A percentile compares a stretch with the other conserved stretches of the same genome.
Conservation (phyloP, 2,113 vertebrate species). For the Cebus imitator region DNA sequence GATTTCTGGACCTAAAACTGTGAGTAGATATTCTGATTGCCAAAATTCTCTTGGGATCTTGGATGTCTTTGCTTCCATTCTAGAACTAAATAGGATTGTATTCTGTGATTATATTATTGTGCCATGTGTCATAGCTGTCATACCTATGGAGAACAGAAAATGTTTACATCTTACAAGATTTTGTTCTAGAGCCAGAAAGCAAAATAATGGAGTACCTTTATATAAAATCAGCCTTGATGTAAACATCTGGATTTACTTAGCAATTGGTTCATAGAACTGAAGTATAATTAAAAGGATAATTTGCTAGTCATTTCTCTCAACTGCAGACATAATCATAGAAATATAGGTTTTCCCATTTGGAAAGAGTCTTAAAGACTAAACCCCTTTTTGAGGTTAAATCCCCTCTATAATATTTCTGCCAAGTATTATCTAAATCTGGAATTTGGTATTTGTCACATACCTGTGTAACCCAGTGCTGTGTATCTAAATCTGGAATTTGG, state of each 20-base stretch:
- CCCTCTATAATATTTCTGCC: not conserved
- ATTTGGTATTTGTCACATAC: not conserved
- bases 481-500: not conserved
- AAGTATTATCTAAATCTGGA: not conserved
- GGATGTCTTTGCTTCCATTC: not conserved
- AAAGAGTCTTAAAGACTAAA: not conserved
- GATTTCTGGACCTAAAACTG: not conserved
- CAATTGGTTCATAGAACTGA: slow-evolving; percentile 12
- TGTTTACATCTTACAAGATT: slow-evolving; percentile 19
- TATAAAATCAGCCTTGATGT: slow-evolving; percentile 5
- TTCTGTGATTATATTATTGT: not conserved
- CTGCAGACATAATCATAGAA: slow-evolving; percentile 23
- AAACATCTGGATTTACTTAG: slow-evolving; percentile 37
- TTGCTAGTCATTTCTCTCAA: slow-evolving; percentile 26
- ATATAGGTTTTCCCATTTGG: not conserved
- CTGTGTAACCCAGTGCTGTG: not conserved
- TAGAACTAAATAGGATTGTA: not conserved
- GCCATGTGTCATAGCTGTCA: not conserved
- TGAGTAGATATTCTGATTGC: not conserved
- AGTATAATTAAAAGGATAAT: slow-evolving; percentile 27
- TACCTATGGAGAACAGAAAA: not conserved
- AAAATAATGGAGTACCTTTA: slow-evolving; percentile 34
- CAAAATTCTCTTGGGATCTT: not conserved
- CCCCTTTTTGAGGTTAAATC: slow-evolving; percentile 14
- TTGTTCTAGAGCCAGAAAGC: not conserved